Evolutionary conservation across 2,797 vertebrate genomes (phyloP).

Genomic region (Coccyzus lansbergi): DNA sequence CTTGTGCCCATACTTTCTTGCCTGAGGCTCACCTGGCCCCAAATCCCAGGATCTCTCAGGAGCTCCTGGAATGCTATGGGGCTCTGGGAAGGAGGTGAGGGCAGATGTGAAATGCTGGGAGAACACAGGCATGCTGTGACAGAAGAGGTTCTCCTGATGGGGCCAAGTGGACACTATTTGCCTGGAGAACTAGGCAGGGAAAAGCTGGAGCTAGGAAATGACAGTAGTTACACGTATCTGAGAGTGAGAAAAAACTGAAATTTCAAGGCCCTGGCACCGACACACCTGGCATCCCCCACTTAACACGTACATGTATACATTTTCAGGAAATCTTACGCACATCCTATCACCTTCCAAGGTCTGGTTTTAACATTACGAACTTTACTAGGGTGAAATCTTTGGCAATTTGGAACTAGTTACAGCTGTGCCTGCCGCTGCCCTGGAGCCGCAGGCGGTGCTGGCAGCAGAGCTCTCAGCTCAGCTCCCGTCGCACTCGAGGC

Average conservation of each 20-base stretch:
- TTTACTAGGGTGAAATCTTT: too few species aligned
- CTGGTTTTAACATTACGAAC: too few species aligned
- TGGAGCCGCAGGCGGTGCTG: too few species aligned
- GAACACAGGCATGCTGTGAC: rapidly evolving
- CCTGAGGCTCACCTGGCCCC: rapidly evolving
- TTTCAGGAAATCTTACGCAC: too few species aligned
- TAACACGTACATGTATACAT: too few species aligned
- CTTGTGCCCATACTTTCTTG: rapidly evolving
- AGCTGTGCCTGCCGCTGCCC: too few species aligned
- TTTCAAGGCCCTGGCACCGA: too few species aligned
- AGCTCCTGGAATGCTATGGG: rapidly evolving
- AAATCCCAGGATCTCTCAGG: rapidly evolving
- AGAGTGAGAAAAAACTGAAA: rapidly evolving
- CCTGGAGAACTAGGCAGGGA: rapidly evolving
- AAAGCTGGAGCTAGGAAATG: neutral
- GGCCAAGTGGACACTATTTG: rapidly evolving
- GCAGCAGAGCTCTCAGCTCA: too few species aligned
- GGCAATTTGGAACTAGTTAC: too few species aligned
- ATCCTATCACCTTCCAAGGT: too few species aligned
- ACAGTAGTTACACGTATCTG: rapidly evolving
- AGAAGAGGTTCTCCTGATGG: rapidly evolving
- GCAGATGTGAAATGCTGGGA: rapidly evolving
- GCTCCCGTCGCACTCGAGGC: too few species aligned
- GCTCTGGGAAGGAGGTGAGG: neutral
- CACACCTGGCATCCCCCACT: too few species aligned